Conservation (phyloP, 2,888 invertebrate species). For the Synergus laeviventris region DNA sequence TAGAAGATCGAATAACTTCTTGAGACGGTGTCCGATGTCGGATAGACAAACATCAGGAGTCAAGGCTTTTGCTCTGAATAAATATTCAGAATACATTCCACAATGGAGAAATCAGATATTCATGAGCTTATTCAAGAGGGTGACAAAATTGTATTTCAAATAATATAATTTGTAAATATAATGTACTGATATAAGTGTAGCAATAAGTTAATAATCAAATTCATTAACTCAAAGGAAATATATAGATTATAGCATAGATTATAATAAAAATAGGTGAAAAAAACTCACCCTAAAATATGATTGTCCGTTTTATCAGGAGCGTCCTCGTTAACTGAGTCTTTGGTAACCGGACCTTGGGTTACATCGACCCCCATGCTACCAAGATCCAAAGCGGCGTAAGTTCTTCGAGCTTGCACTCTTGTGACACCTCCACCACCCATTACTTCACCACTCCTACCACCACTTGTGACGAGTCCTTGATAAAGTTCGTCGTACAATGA, state of each 20-base stretch:
- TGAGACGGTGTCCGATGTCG: constrained; percentile 10
- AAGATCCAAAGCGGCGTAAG: constrained; percentile 83
- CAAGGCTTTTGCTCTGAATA: not conserved
- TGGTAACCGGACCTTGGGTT: constrained; percentile 79
- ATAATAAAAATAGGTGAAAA: not conserved
- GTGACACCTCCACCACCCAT: constrained; percentile 77
- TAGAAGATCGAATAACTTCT: constrained; percentile 28
- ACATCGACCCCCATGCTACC: constrained; percentile 85
- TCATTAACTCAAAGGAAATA: not conserved
- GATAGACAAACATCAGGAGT: constrained; percentile 4
- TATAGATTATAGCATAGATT: not conserved
- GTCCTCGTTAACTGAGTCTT: constrained; percentile 75
- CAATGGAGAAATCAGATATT: no score
- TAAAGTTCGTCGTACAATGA: constrained; percentile 85
- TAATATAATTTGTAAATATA: no score
- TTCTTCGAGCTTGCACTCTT: constrained; percentile 77
- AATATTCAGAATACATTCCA: not conserved
- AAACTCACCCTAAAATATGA: constrained; percentile 78
- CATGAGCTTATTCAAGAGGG: no score
- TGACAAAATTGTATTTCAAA: no score
- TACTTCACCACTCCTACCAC: constrained; percentile 74
- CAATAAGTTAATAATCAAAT: no score
- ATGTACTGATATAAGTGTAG: no score
- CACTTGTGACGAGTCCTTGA: constrained; percentile 78
- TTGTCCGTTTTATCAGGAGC: constrained; percentile 75